Conservation (phyloP, 2,797 vertebrate genomes). For the Lagocephalus sceleratus region DNA sequence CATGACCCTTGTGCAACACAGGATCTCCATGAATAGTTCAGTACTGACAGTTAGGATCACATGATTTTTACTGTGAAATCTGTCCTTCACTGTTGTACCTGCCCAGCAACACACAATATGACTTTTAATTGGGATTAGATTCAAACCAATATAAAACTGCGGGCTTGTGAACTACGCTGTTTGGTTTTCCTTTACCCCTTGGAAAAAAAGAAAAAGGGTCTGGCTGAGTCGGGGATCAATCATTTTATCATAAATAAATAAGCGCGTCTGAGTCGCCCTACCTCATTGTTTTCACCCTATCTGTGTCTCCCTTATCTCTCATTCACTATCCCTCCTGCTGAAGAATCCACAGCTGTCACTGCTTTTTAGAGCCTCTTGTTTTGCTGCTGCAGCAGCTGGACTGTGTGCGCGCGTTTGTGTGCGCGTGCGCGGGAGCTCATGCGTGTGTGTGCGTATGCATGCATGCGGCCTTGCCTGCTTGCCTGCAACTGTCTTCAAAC, state of each 20-base stretch:
- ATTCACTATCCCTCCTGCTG: conserved; percentile 49
- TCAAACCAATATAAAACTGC: too few relatives aligned
- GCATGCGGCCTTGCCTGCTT: conserved; percentile 22
- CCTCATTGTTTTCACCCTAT: not conserved
- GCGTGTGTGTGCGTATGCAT: conserved; percentile 12
- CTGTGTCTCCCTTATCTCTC: conserved; percentile 21
- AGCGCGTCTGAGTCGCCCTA: too few relatives aligned
- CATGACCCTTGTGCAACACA: conserved; percentile 75
- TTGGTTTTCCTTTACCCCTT: too few relatives aligned
- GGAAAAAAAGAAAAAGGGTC: too few relatives aligned
- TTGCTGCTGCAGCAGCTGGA: conserved; percentile 64
- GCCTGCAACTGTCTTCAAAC: conserved; percentile 57
- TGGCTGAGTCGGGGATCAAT: too few relatives aligned
- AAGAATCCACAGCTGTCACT: conserved; percentile 76
- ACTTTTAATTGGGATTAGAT: too few relatives aligned
- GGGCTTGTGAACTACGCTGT: too few relatives aligned
- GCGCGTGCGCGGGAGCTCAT: conserved; percentile 16
- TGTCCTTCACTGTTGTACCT: not conserved
- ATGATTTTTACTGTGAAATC: conserved; percentile 36
- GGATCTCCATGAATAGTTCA: conserved; percentile 74
- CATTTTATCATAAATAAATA: too few relatives aligned
- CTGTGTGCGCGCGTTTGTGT: conserved; percentile 18
- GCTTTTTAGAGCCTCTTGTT: conserved; percentile 57
- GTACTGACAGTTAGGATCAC: conserved; percentile 63
- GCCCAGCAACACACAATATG: not conserved